Evolutionary conservation across 2,797 vertebrate genomes (phyloP).

Genomic region (Simalia tracyae): DNA sequence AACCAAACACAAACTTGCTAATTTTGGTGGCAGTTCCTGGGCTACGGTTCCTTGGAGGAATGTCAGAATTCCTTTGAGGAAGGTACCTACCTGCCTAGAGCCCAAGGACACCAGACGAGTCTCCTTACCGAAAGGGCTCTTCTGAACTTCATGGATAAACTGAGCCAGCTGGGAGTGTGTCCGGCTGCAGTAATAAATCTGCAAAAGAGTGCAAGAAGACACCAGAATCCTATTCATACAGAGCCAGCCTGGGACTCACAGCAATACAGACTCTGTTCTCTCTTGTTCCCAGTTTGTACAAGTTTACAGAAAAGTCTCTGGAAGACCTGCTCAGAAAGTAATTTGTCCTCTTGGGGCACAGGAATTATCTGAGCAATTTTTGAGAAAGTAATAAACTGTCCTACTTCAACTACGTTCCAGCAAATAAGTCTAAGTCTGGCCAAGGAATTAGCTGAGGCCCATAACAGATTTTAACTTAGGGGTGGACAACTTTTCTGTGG

Average conservation of each 20-base stretch:
- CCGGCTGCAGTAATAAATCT: conserved; percentile 99
- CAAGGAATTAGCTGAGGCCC: neutral
- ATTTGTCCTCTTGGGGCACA: neutral
- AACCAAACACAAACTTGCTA: neutral
- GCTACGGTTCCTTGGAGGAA: neutral
- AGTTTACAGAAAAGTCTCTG: neutral
- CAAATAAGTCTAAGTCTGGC: neutral
- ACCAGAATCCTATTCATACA: neutral
- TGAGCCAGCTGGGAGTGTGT: conserved; percentile 97
- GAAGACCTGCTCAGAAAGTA: neutral
- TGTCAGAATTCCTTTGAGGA: neutral
- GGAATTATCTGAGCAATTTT: neutral
- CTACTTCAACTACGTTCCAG: neutral
- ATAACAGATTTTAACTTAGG: neutral
- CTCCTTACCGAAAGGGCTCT: conserved; percentile 87
- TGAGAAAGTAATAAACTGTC: neutral
- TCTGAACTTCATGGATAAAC: conserved; percentile 93
- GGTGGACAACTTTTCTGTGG: too few species aligned
- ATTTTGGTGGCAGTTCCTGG: neutral
- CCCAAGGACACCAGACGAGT: conserved; percentile 86
- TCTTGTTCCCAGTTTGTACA: neutral
- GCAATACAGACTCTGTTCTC: neutral
- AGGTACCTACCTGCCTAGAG: conserved; percentile 85
- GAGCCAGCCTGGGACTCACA: neutral
- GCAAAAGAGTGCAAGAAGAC: neutral